Base-by-base conservation (phyloP, 2,113 vertebrate species). In the Notarius quadriscutis region DNA sequence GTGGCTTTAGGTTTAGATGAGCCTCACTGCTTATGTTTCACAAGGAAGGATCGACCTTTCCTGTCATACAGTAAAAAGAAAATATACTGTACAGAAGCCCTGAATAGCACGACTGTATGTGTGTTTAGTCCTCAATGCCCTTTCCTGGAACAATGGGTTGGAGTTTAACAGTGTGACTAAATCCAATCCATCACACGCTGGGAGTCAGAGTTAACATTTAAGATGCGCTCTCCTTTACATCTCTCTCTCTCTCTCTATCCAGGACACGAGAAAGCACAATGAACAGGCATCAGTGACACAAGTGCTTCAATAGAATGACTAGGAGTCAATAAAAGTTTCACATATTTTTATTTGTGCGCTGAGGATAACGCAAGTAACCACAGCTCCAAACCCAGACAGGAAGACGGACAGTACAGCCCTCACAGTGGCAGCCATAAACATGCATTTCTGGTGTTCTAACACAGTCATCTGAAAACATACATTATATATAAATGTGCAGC, bases 41-140 rank as follows among this genome's bases (percentile, higher is more conserved):
- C 50, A 69, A 27, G 50, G 63, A 50, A 53, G 81, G 50, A 69
- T 7, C 84, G 85, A 84, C 90, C 65, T 84, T 82, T 63, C 90
- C 78, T 88, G 17, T n/a, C 75, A 79, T 22, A 53, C 48, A 53
- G 50, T 77, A 55, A 78, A 78, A 50, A 30, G 30, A 79, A 78
- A n/a, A 53, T 7, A 57, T 27, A 34, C 15, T 17, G n/a, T 58
- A 77, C 74, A 77, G 48, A n/a, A 14, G 22, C 74, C 11, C 20
- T 77, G 50, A 77, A 77, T 77, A 53, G n/a, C 48, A 15, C 10
- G 9, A 48, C 34, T 22, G 41, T 74, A 74, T 74, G 22, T 77
- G 78, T 80, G 77, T 57, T 80, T 30, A 15, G 53, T 27, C 78
- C 53, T 80, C 78, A 58, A 9, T 62, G 79, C 55, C 79, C 79